These are phyloP conservation scores for Phylloscopus collybita DNA, from an alignment of 2,797 vertebrate species.

Conservation along the genomic window DNA sequence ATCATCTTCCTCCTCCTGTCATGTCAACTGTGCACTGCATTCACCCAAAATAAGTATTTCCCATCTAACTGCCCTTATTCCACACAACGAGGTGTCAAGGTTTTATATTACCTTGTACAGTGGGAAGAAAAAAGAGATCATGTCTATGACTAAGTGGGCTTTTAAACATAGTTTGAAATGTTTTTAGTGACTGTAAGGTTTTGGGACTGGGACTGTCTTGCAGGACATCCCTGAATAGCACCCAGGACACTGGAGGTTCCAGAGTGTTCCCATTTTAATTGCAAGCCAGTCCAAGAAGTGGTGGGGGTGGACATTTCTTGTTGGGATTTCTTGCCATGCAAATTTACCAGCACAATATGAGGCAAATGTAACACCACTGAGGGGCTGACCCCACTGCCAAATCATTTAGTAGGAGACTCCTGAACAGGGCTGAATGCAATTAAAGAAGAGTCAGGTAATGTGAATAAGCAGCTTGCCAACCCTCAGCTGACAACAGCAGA, in stretches of 20 bases:
- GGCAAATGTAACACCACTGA: neutral
- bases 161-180: neutral
- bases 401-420: neutral
- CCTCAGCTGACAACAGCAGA: neutral
- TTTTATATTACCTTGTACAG: neutral
- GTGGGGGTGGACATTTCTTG: neutral
- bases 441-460: neutral
- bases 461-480: neutral
- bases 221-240: neutral
- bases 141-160: neutral
- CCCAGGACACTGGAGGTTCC: neutral
- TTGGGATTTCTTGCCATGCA: neutral
- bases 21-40: neutral
- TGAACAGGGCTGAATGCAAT: neutral
- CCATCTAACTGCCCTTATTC: neutral
- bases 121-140: neutral
- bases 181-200: neutral
- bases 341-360: neutral
- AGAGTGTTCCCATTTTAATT: neutral
- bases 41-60: neutral
- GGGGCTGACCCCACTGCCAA: neutral
- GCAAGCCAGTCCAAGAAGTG: neutral
- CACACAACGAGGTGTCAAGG: neutral
- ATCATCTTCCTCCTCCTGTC: neutral
- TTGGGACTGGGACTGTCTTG: neutral